These are phyloP conservation scores for Dinothrombium tinctorium DNA, from an alignment of 1,140 invertebrate genomes.

Conservation along the genomic window DNA sequence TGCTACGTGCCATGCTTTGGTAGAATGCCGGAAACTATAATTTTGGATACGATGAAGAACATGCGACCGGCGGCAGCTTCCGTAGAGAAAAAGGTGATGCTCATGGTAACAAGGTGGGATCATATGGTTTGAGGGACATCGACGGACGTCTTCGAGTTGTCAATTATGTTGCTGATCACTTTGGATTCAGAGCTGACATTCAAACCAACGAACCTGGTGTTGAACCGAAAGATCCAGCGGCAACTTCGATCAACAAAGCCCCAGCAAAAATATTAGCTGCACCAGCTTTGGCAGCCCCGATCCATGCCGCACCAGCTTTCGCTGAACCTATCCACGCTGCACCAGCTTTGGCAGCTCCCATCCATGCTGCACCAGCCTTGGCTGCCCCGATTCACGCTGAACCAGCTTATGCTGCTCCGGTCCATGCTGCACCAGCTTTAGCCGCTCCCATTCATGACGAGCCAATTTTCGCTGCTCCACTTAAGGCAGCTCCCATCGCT, in stretches of 20 bases:
- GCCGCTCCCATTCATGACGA: no score
- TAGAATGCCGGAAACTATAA: conserved; percentile 16
- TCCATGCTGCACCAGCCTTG: background rate
- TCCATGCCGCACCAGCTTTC: background rate
- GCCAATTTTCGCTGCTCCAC: no score
- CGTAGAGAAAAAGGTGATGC: conserved; percentile 15
- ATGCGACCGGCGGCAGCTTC: conserved; percentile 16
- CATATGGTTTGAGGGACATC: conserved; percentile 17
- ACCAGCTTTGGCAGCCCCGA: conserved; percentile 4
- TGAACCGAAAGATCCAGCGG: conserved; percentile 16
- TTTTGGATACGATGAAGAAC: conserved; percentile 18
- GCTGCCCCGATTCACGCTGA: background rate
- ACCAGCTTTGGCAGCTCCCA: background rate
- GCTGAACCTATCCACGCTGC: background rate
- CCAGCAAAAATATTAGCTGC: conserved; percentile 3
- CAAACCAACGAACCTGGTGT: conserved; percentile 15
- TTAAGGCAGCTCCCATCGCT: no score
- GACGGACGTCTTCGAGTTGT: conserved; percentile 17
- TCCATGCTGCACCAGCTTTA: background rate
- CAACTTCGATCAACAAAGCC: conserved; percentile 15
- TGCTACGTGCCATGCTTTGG: background rate
- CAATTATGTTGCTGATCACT: conserved; percentile 18
- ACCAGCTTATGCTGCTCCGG: conserved; percentile 6
- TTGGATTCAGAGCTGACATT: conserved; percentile 16
- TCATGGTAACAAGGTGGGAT: conserved; percentile 15